Evolutionary conservation across 1,140 invertebrate genomes (phyloP).

Genomic region (Drosophila nikananu): DNA sequence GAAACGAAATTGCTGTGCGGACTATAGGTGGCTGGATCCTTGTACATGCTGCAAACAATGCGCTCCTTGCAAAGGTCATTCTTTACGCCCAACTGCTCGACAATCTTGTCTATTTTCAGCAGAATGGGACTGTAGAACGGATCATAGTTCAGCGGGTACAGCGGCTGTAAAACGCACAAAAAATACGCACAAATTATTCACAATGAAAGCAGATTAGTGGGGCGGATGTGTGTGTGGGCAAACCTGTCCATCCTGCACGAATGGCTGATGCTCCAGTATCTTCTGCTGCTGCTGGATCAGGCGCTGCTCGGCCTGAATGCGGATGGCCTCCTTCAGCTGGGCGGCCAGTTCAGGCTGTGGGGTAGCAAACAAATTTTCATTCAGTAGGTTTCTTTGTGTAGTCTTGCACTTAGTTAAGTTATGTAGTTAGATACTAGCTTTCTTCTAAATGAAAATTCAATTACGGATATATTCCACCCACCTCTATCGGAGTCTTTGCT

Average conservation of each 20-base stretch:
- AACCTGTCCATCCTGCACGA: conserved; percentile 84
- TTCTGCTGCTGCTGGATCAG: conserved; percentile 84
- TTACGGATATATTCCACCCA: background rate
- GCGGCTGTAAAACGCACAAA: conserved; percentile 55
- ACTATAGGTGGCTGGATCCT: conserved; percentile 90
- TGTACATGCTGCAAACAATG: conserved; percentile 93
- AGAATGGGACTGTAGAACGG: conserved; percentile 92
- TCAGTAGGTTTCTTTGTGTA: background rate
- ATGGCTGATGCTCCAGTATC: conserved; percentile 83
- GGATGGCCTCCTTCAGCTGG: conserved; percentile 82
- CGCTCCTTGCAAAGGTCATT: conserved; percentile 91
- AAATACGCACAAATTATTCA: conserved; percentile 30
- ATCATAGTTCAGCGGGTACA: conserved; percentile 86
- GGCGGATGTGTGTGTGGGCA: conserved; percentile 25
- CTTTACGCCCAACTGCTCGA: conserved; percentile 88
- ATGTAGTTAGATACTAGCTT: background rate
- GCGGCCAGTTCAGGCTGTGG: conserved; percentile 72
- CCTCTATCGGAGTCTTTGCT: background rate
- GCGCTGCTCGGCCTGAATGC: conserved; percentile 85
- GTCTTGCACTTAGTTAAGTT: background rate
- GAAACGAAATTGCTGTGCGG: conserved; percentile 94
- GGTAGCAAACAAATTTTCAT: too few relatives aligned
- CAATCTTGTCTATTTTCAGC: conserved; percentile 90
- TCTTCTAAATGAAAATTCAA: background rate
- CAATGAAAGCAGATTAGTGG: conserved; percentile 5